Evolutionary conservation across 2,113 vertebrate genomes (phyloP).

Genomic region (Notarius quadriscutis): DNA sequence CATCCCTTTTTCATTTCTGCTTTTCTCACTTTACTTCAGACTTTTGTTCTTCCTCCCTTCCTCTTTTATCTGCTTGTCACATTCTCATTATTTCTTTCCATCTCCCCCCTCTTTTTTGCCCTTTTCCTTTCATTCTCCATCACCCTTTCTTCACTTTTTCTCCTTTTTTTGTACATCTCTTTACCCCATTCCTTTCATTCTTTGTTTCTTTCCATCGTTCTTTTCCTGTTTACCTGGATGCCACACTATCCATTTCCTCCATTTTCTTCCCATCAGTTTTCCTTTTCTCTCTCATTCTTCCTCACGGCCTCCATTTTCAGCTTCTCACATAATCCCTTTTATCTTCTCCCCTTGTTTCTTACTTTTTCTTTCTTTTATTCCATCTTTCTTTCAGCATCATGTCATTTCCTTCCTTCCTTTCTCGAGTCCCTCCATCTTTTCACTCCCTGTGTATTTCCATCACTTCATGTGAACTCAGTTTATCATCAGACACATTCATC

Average conservation of each 20-base stretch:
- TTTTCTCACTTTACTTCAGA: background rate
- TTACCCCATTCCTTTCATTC: background rate
- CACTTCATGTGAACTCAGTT: background rate
- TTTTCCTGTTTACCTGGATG: background rate
- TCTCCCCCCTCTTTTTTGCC: background rate
- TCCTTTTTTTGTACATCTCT: background rate
- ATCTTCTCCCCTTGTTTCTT: too few species aligned
- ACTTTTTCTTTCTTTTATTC: background rate
- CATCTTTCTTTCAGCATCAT: background rate
- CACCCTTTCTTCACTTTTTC: background rate
- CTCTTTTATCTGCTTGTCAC: too few species aligned
- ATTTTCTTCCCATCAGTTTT: background rate
- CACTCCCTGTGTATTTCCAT: background rate
- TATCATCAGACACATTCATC: background rate
- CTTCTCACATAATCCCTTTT: too few species aligned
- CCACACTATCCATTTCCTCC: background rate
- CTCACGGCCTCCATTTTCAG: background rate
- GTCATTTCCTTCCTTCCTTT: background rate
- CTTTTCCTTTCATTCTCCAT: background rate
- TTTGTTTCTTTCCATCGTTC: background rate
- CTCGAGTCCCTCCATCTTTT: background rate
- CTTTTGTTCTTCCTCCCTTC: too few species aligned
- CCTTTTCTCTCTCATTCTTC: background rate
- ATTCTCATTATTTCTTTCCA: background rate
- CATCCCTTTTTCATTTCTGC: background rate